These are phyloP conservation scores for Cavia aperea DNA, from an alignment of 2,113 vertebrate genomes.

Conservation along the genomic window DNA sequence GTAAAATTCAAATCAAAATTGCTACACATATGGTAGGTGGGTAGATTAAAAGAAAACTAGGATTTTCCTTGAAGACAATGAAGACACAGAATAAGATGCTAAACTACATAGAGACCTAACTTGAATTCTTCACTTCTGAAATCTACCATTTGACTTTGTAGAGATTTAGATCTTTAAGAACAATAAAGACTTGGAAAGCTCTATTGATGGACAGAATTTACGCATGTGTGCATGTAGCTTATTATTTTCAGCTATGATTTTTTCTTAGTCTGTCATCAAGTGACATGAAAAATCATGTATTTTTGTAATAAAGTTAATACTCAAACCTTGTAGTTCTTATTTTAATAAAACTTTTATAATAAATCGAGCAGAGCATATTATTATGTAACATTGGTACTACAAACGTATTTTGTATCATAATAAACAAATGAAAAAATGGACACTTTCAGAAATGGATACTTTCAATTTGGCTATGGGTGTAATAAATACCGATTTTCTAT, in stretches of 20 bases:
- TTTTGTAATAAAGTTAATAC: neutral
- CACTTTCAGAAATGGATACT: neutral
- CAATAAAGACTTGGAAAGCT: neutral
- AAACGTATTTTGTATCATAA: neutral
- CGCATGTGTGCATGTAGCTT: neutral
- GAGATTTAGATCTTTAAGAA: neutral
- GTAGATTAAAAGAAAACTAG: constrained; percentile 3
- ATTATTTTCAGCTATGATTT: neutral
- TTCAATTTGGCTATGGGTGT: neutral
- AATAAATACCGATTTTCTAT: constrained; percentile 1
- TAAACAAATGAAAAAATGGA: constrained; percentile 14
- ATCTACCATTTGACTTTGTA: neutral
- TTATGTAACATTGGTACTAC: neutral
- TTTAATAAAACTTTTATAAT: constrained; percentile 40
- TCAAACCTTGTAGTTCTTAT: neutral
- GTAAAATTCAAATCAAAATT: neutral
- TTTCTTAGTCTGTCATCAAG: neutral
- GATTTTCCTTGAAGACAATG: neutral
- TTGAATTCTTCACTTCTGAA: neutral
- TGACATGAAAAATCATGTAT: neutral
- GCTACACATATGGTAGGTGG: neutral
- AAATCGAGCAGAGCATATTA: neutral
- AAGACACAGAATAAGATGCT: neutral
- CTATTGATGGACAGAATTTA: neutral
- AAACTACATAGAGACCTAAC: neutral